Percentiles rank a stretch among this genome's conserved stretches.
phyloP scores from a whole-genome alignment of 2,797 vertebrate genomes.

The Gouania willdenowi region DNA sequence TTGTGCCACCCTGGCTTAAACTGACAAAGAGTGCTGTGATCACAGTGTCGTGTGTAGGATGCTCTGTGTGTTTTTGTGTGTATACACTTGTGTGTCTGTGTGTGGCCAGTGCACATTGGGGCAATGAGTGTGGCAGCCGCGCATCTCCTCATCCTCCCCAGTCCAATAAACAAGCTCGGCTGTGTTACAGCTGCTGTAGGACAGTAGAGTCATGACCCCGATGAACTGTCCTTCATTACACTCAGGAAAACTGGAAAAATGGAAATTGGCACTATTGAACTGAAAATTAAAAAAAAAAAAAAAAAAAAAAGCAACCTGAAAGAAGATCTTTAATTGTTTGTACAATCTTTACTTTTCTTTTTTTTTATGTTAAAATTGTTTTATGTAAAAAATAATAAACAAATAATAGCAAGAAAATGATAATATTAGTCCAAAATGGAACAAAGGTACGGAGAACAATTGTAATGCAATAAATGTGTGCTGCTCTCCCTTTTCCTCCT shows the following conservation, averaged over 20 bases:
- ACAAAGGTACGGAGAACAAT: no score
- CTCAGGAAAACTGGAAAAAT: neutral
- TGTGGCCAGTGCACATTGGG: constrained; percentile 30
- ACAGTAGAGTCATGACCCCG: constrained; percentile 11
- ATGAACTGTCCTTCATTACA: constrained; percentile 6
- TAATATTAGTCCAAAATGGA: no score
- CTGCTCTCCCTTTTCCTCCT: no score
- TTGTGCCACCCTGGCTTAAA: constrained; percentile 37
- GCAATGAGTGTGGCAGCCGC: constrained; percentile 28
- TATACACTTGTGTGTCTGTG: constrained; percentile 9
- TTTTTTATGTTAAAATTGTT: no score
- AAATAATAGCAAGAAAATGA: no score
- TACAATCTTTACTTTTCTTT: no score
- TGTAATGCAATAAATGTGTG: no score
- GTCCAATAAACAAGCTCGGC: constrained; percentile 32
- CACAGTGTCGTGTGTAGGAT: constrained; percentile 33
- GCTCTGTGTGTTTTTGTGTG: neutral
- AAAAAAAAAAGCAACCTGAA: no score
- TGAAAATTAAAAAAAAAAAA: no score
- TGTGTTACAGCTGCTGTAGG: constrained; percentile 25
- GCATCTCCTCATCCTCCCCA: constrained; percentile 21
- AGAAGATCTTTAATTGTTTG: no score
- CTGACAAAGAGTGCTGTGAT: constrained; percentile 57
- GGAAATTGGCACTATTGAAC: neutral
- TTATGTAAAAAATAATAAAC: no score